Evolutionary conservation across 2,113 vertebrate species (phyloP).

Genomic region (Pseudopipra pipra): DNA sequence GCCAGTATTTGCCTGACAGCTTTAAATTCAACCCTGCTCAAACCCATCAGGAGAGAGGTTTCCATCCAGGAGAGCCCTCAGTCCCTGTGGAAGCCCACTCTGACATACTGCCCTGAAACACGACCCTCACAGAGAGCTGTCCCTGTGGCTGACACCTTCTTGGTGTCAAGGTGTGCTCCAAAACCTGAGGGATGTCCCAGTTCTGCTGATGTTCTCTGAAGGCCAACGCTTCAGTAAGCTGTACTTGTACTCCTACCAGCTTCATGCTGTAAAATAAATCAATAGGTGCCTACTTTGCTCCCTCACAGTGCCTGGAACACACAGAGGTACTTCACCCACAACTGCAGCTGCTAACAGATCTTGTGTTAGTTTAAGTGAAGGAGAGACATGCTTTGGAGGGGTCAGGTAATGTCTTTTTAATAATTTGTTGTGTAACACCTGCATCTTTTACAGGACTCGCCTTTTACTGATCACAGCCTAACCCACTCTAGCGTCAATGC

Average conservation of each 20-base stretch:
- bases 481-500: not conserved
- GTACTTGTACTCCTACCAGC: not conserved
- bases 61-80: not conserved
- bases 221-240: not conserved
- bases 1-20: not conserved
- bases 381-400: not conserved
- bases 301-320: not conserved
- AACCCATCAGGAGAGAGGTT: not conserved
- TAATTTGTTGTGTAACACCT: not conserved
- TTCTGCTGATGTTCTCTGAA: not conserved
- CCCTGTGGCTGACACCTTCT: not conserved
- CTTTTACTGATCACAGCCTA: not conserved
- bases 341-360: not conserved
- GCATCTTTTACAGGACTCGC: not conserved
- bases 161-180: not conserved
- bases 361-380: not conserved
- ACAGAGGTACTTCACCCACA: not conserved
- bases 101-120: not conserved
- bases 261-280: not conserved
- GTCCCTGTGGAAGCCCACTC: not conserved
- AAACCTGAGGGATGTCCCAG: not conserved
- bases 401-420: not conserved
- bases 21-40: not conserved
- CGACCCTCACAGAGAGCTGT: accelerated
- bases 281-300: not conserved